Base-by-base conservation (phyloP, 2,888 invertebrate species). In the Agrochola circellaris region DNA sequence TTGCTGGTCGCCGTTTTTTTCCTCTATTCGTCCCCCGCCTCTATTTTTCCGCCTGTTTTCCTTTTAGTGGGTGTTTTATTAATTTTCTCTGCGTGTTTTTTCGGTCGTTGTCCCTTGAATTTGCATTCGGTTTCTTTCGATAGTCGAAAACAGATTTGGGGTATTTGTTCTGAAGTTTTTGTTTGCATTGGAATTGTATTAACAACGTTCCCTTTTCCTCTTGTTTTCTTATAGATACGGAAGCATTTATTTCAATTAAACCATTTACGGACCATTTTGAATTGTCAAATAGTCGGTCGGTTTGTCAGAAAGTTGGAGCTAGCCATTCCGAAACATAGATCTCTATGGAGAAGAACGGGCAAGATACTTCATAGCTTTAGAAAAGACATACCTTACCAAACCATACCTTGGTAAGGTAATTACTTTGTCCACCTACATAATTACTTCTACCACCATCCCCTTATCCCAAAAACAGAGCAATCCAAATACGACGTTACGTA, bases 31-130 rank as follows among this genome's bases (percentile, higher is more conserved):
- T 91, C 94, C 93, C 95, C 89, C 89, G 93, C 87, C 93, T 92
- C 93, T 94, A 94, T 95, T 96, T 95, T 96, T 95, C 95, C 94
- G 95, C 94, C 94, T 94, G 95, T 94, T 95, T 95, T 95, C 95
- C 92, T 94, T 93, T 95, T 95, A 94, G 95, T 94, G 93, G 94
- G 94, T 95, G 95, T 94, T 95, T 96, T 96, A 96, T 96, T 96
- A 95, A 96, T 96, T 95, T 93, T 91, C 90, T 89, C 88, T 82
- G 88, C 91, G 91, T 91, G 90, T 91, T 90, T 90, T 86, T 90
- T 89, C 89, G 90, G 88, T 89, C 87, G 84, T 80, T 84, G 87
- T 81, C 84, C 78, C 85, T 80, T 90, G 89, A 84, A 87, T 88
- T 88, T 87, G 83, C 89, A 89, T 89, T 76, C 34, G 66, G 69